Percentiles rank a stretch among this genome's conserved stretches.
Evolutionary conservation across 2,888 invertebrate genomes (phyloP).

Genomic region (Cepaea hortensis): DNA sequence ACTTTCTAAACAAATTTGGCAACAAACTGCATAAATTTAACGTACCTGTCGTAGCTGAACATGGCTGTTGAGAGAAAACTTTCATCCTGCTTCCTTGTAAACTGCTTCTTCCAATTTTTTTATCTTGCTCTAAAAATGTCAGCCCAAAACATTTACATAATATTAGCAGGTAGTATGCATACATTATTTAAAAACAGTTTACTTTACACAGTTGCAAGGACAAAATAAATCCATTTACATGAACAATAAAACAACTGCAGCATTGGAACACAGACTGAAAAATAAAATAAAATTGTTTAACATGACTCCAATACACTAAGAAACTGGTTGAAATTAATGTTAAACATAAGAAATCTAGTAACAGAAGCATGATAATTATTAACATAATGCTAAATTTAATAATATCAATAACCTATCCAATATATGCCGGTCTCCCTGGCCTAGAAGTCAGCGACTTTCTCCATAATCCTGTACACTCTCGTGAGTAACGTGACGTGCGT

Average conservation of each 20-base stretch:
- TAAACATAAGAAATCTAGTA: too few species aligned
- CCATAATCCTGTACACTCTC: too few species aligned
- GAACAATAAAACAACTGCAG: not conserved
- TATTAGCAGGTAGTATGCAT: too few species aligned
- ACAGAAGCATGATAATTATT: too few species aligned
- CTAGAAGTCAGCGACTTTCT: too few species aligned
- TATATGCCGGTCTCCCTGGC: too few species aligned
- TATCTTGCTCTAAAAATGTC: constrained; percentile 78
- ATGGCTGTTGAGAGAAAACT: constrained; percentile 82
- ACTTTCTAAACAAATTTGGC: not conserved
- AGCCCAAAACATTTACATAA: not conserved
- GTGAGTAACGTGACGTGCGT: too few species aligned
- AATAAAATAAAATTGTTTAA: too few species aligned
- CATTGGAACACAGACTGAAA: not conserved
- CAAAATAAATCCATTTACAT: not conserved
- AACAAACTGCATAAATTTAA: not conserved
- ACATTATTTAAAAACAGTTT: too few species aligned
- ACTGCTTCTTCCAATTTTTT: constrained; percentile 84
- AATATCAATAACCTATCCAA: too few species aligned
- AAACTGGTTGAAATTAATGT: not conserved
- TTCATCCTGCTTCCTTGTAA: constrained; percentile 85
- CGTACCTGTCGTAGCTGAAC: constrained; percentile 69
- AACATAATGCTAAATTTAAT: too few species aligned
- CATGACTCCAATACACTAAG: not conserved
- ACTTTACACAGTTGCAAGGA: too few species aligned